Conservation (phyloP, 2,888 invertebrate genomes). For the Mimumesa dahlbomi region DNA sequence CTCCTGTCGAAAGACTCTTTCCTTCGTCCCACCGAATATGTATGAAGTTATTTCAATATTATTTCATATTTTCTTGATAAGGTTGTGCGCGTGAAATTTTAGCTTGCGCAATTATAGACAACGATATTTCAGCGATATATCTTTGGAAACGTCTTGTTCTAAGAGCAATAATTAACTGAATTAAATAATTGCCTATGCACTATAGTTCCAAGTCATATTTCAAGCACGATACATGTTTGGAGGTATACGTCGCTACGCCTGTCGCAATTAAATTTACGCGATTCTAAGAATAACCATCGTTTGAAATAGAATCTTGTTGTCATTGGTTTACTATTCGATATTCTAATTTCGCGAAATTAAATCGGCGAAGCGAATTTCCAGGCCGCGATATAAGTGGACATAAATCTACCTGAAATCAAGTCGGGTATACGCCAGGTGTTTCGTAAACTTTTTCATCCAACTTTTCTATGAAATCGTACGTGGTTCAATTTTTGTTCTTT, state of each 20-base stretch:
- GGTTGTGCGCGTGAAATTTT: conserved; percentile 3
- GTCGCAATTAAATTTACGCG: conserved; percentile 68
- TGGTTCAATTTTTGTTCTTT: too few species aligned
- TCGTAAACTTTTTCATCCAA: neutral
- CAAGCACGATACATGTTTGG: conserved; percentile 64
- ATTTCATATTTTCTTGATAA: conserved; percentile 38
- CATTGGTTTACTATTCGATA: conserved; percentile 62
- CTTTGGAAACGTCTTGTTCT: conserved; percentile 47
- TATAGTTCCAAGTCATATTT: conserved; percentile 65
- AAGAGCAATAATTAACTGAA: conserved; percentile 60
- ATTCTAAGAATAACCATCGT: conserved; percentile 62
- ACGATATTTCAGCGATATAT: conserved; percentile 54
- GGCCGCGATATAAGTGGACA: conserved; percentile 1
- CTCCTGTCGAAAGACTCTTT: conserved; percentile 2
- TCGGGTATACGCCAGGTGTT: neutral
- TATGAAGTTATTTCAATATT: conserved; percentile 7
- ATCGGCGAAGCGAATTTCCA: conserved; percentile 23
- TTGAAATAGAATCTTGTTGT: conserved; percentile 66
- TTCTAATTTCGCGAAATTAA: conserved; percentile 40
- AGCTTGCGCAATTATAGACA: conserved; percentile 41
- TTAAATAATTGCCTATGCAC: conserved; percentile 61
- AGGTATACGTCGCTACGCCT: conserved; percentile 60
- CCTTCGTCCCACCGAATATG: neutral
- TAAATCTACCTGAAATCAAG: neutral
- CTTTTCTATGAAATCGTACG: too few species aligned